Evolutionary conservation across 2,888 invertebrate genomes (phyloP).

Genomic region (Plutella xylostella): DNA sequence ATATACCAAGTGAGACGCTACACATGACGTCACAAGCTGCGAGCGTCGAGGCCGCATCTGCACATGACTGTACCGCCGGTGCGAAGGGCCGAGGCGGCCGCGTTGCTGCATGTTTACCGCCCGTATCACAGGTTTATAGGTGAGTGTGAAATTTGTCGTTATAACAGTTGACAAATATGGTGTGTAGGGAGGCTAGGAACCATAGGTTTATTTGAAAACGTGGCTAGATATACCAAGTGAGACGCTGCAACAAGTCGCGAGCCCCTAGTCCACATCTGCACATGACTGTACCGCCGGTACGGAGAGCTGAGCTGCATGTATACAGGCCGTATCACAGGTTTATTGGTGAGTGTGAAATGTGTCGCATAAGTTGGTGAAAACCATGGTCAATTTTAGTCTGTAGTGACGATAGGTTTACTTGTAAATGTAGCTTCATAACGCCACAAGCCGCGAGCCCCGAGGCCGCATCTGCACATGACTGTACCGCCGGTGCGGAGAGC

Average conservation of each 20-base stretch:
- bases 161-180: too few relatives aligned
- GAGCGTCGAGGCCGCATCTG: constrained; percentile 82
- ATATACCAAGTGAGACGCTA: too few relatives aligned
- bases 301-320: constrained; percentile 83
- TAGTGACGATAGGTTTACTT: too few relatives aligned
- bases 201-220: too few relatives aligned
- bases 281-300: constrained; percentile 79
- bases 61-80: constrained; percentile 82
- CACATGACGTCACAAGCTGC: too few relatives aligned
- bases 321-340: constrained; percentile 91
- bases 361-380: too few relatives aligned
- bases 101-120: constrained; percentile 87
- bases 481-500: constrained; percentile 75
- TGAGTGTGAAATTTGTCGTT: too few relatives aligned
- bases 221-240: too few relatives aligned
- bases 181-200: too few relatives aligned
- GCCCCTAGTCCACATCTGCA: constrained; percentile 85
- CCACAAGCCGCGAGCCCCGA: constrained; percentile 80
- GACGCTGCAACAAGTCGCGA: too few relatives aligned
- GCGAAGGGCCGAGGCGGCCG: constrained; percentile 79
- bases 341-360: constrained; percentile 86
- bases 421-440: too few relatives aligned
- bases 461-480: constrained; percentile 86
- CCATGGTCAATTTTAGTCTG: too few relatives aligned
- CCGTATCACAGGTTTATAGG: constrained; percentile 94